Base-by-base conservation (phyloP, 2,888 invertebrate genomes). In the Oscheius sp. region DNA sequence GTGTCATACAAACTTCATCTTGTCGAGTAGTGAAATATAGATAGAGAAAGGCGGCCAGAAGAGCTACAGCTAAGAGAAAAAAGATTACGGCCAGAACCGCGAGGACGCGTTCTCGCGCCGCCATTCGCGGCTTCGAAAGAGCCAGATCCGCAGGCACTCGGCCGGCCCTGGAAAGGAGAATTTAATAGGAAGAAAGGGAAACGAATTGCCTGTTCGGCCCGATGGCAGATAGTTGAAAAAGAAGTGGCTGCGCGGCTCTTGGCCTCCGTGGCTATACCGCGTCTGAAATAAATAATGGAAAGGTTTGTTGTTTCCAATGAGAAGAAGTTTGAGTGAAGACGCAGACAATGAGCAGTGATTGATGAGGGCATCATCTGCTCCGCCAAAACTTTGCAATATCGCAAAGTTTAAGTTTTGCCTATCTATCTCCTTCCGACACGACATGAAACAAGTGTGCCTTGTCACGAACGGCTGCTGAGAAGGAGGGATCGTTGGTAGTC, bases 1-100 rank as follows among this genome's bases (percentile, higher is more conserved):
- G 78, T 9, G 84, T 77, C 26, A 84, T 63, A 68, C 84, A 84
- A 9, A 84, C 78, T 38, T 81, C 79, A 5, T 70, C 66, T 24
- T 70, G 70, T 38, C 70, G 71, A 36, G 64, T 72, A 65, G 64
- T 67, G 30, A 73, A 45, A 62, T 73, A 76, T 26, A 72, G 70
- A 72, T 73, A 76, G 62, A 72, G 62, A 63, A 72, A 71, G 61
- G 72, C 71, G 45, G 70, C 71, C 67, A 77, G 61, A 2, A 70
- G 61, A 44, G 72, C 47, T n/a, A 75, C 45, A 57, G 68, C 63
- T 49, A 73, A 36, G 26, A 74, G 56, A 38, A 72, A 50, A 28
- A 73, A 67, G 4, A 73, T 5, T 20, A 69, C 33, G 12, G 72
- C 72, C 45, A 72, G 50, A 24, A 67, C 59, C 20, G 73, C 71